Conservation (phyloP, 2,113 vertebrate genomes). For the Xiphophorus hellerii region DNA sequence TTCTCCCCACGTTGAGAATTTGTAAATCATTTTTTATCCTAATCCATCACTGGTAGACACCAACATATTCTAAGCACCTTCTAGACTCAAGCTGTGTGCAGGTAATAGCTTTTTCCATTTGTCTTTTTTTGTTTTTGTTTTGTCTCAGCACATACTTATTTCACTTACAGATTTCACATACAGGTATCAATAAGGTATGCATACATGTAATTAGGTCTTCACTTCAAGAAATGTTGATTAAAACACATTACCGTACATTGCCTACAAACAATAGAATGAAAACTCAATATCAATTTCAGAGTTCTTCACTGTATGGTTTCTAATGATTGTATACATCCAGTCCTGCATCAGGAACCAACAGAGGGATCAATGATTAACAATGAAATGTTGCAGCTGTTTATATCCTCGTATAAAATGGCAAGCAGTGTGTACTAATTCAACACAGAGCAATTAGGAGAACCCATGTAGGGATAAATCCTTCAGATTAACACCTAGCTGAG, state of each 20-base stretch:
- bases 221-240: constrained; percentile 10
- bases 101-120: constrained; percentile 66
- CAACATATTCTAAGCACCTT: constrained; percentile 51
- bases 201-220: constrained; percentile 21
- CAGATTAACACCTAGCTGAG: constrained; percentile 56
- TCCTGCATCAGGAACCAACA: constrained; percentile 27
- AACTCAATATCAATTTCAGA: constrained; percentile 27
- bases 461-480: constrained; percentile 53
- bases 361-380: constrained; percentile 50
- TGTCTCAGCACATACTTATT: constrained; percentile 35
- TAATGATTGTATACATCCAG: constrained; percentile 12
- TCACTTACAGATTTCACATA: constrained; percentile 33
- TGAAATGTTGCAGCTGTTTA: constrained; percentile 42
- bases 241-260: neutral
- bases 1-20: constrained; percentile 56
- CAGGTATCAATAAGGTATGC: constrained; percentile 16
- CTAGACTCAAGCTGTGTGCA: constrained; percentile 37
- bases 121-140: constrained; percentile 20
- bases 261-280: neutral
- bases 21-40: constrained; percentile 61
- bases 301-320: constrained; percentile 4
- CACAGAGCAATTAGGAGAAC: constrained; percentile 59
- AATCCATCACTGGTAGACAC: constrained; percentile 65
- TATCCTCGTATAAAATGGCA: constrained; percentile 46
- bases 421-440: constrained; percentile 35